These are phyloP conservation scores for Acrobasis repandana DNA, from an alignment of 2,888 invertebrate genomes.

Conservation along the genomic window DNA sequence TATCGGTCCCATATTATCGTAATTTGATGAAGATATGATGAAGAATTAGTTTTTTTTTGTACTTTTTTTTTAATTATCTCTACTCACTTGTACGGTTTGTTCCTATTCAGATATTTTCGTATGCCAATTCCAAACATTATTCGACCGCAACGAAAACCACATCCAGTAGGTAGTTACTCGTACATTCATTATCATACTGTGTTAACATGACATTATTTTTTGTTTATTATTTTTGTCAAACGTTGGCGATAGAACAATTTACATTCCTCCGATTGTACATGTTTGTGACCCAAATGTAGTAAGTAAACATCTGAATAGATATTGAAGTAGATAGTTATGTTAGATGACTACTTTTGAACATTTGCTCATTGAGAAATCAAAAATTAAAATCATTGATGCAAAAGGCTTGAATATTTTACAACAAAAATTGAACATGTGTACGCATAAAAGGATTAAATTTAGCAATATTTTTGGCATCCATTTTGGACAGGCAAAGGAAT, in stretches of 20 bases:
- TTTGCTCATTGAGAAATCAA: conserved; percentile 10
- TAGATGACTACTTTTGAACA: not conserved
- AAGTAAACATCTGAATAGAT: conserved; percentile 19
- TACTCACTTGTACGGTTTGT: not conserved
- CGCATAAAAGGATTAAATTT: conserved; percentile 62
- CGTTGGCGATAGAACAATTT: conserved; percentile 22
- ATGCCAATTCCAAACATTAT: too few relatives aligned
- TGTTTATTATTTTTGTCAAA: conserved; percentile 5
- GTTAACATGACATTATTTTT: conserved; percentile 21
- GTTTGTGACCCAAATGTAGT: conserved; percentile 37
- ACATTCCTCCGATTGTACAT: conserved; percentile 30
- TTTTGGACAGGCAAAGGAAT: conserved; percentile 23
- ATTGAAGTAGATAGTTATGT: conserved; percentile 7
- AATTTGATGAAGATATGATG: too few relatives aligned
- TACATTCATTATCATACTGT: not conserved
- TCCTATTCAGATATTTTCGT: not conserved
- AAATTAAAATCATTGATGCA: not conserved
- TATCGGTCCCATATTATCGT: too few relatives aligned
- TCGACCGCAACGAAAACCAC: not conserved
- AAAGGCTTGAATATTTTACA: conserved; percentile 12
- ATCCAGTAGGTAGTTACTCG: not conserved
- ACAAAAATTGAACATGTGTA: conserved; percentile 20
- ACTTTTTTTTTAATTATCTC: not conserved
- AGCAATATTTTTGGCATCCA: conserved; percentile 45
- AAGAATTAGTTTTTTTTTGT: too few relatives aligned